A percentile compares a stretch with the other conserved stretches of the same genome.
phyloP scores from a whole-genome alignment of 2,797 vertebrate genomes.

The Chelidonichthys spinosus region DNA sequence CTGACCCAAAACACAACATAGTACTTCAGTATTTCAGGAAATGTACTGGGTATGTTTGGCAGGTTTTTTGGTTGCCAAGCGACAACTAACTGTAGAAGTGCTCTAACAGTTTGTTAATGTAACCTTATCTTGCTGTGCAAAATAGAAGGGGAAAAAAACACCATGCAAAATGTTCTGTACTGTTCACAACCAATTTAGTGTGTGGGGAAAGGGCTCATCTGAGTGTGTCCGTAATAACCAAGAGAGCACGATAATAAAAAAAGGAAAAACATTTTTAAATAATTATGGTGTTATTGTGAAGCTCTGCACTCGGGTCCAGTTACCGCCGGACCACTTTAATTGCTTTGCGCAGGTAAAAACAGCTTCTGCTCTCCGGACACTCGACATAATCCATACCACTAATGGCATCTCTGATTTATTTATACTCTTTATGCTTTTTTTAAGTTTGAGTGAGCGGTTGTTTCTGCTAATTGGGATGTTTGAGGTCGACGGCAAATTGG shows the following conservation, averaged over 20 bases:
- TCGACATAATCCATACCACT: constrained; percentile 40
- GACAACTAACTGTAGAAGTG: neutral
- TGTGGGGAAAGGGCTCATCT: neutral
- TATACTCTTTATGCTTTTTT: constrained; percentile 32
- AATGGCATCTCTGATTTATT: constrained; percentile 48
- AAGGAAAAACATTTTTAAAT: constrained; percentile 4
- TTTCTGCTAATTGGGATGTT: constrained; percentile 64
- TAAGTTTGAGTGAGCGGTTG: constrained; percentile 43
- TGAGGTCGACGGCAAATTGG: constrained; percentile 41
- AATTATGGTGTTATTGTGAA: constrained; percentile 36
- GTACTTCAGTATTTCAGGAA: neutral
- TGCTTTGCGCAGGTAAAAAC: constrained; percentile 46
- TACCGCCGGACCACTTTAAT: constrained; percentile 53
- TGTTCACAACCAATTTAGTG: neutral
- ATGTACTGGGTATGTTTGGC: neutral
- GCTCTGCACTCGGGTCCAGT: constrained; percentile 32
- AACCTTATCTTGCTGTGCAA: neutral
- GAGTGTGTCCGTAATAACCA: neutral
- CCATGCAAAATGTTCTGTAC: neutral
- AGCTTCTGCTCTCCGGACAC: constrained; percentile 37
- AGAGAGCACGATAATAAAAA: constrained; percentile 4
- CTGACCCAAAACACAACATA: neutral
- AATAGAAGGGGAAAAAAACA: neutral
- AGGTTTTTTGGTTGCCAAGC: neutral
- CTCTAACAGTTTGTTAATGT: neutral